phyloP scores from a whole-genome alignment of 2,888 invertebrate species.

The Unio delphinus region DNA sequence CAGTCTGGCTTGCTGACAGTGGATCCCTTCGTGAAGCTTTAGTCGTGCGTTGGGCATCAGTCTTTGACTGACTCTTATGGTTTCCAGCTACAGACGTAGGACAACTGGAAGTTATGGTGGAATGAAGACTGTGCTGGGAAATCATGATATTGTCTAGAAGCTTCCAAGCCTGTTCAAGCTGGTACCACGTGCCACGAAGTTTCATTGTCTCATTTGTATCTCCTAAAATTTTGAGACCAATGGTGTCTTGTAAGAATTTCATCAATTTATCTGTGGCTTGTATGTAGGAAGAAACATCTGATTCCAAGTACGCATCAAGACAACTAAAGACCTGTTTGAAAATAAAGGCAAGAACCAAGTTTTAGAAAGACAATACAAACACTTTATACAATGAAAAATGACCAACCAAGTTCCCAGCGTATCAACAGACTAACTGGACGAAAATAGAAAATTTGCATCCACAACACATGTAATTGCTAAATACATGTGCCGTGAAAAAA shows the following conservation, averaged over 20 bases:
- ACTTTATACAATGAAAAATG: too few relatives aligned
- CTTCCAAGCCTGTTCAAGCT: slow-evolving; percentile 42
- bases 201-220: slow-evolving; percentile 8
- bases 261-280: slow-evolving; percentile 19
- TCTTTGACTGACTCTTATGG: neutral
- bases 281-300: slow-evolving; percentile 21
- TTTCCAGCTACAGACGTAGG: neutral
- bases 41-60: neutral
- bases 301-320: slow-evolving; percentile 31
- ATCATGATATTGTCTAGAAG: slow-evolving; percentile 19
- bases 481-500: too few relatives aligned
- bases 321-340: slow-evolving; percentile 26
- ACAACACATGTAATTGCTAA: too few relatives aligned
- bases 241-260: slow-evolving; percentile 22
- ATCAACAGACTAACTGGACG: too few relatives aligned
- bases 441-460: too few relatives aligned
- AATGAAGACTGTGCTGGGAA: slow-evolving; percentile 9
- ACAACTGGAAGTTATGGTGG: neutral
- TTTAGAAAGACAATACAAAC: too few relatives aligned
- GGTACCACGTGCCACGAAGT: slow-evolving; percentile 36
- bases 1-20: too few relatives aligned
- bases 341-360: too few relatives aligned
- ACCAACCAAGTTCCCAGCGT: too few relatives aligned
- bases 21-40: too few relatives aligned
- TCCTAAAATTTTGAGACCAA: slow-evolving; percentile 18